A percentile compares a stretch with the other conserved stretches of the same genome.
Evolutionary conservation across 2,797 vertebrate species (phyloP).

Genomic region (Xenentodon cancila): DNA sequence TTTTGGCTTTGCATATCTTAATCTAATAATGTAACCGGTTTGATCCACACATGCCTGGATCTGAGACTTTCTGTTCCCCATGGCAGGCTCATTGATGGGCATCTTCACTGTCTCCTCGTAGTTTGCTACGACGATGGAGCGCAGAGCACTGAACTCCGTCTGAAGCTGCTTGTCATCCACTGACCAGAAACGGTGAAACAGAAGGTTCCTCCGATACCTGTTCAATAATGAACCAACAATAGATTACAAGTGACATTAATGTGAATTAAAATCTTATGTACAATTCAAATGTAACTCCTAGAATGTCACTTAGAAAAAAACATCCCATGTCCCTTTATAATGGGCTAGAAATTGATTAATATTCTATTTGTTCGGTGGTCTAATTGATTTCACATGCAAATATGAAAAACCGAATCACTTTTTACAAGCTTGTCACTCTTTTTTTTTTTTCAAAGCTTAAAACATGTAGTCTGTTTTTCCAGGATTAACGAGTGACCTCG

Average conservation of each 20-base stretch:
- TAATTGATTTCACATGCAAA: not conserved
- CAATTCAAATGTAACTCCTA: not conserved
- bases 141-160: slow-evolving; percentile 93
- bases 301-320: not conserved
- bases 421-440: too few relatives aligned
- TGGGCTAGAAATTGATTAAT: too few relatives aligned
- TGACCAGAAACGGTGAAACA: slow-evolving; percentile 98
- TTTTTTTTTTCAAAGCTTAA: not conserved
- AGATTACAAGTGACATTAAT: not conserved
- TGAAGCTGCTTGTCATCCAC: slow-evolving; percentile 97
- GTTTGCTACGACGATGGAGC: slow-evolving; percentile 96
- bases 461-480: not conserved
- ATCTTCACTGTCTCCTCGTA: slow-evolving; percentile 97
- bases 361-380: not conserved
- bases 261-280: not conserved
- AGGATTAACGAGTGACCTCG: slow-evolving; percentile 56
- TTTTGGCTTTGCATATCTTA: not conserved
- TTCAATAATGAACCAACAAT: slow-evolving; percentile 6
- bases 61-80: slow-evolving; percentile 93
- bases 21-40: not conserved
- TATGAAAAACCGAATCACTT: too few relatives aligned
- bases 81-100: slow-evolving; percentile 96
- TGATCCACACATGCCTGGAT: slow-evolving; percentile 86
- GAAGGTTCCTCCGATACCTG: slow-evolving; percentile 93
- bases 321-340: not conserved